Evolutionary conservation across 2,888 invertebrate genomes (phyloP).

Genomic region (Caenorhabditis japonica): DNA sequence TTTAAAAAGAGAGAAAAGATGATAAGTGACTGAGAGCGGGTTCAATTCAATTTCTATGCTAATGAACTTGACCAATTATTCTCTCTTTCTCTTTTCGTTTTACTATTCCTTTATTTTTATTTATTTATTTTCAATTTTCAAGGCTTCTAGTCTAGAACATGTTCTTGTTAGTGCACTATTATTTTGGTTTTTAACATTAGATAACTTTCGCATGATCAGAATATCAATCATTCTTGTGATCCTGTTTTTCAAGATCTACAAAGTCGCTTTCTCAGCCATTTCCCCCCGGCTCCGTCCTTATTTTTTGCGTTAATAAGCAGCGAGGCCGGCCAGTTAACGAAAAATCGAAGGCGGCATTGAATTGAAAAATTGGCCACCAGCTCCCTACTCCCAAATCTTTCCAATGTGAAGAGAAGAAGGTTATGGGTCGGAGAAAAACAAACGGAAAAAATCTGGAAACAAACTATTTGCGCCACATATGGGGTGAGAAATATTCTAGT

Average conservation of each 20-base stretch:
- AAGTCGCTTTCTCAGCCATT: background rate
- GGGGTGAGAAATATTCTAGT: background rate
- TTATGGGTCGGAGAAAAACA: constrained; percentile 26
- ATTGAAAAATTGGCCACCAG: constrained; percentile 33
- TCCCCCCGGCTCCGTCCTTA: background rate
- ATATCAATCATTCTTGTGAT: constrained; percentile 32
- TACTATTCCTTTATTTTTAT: constrained; percentile 15
- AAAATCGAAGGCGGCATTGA: constrained; percentile 31
- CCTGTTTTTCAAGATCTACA: constrained; percentile 14
- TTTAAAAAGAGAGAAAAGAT: too few species aligned
- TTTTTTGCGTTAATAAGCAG: constrained; percentile 38
- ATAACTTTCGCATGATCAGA: too few species aligned
- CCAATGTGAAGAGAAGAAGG: constrained; percentile 2
- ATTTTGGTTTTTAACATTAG: too few species aligned
- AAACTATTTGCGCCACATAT: constrained; percentile 29
- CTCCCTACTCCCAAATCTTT: too few species aligned
- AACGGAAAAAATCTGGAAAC: constrained; percentile 37
- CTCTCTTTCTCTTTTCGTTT: constrained; percentile 1
- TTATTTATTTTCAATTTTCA: too few species aligned
- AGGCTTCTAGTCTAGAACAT: too few species aligned
- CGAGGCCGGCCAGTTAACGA: constrained; percentile 27
- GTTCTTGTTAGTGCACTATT: too few species aligned
- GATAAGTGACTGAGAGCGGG: background rate
- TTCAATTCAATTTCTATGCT: constrained; percentile 37
- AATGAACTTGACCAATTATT: constrained; percentile 28